Percentiles rank a stretch among this genome's conserved stretches.
phyloP scores from a whole-genome alignment of 2,797 vertebrate species.

The Pelobates cultripes region DNA sequence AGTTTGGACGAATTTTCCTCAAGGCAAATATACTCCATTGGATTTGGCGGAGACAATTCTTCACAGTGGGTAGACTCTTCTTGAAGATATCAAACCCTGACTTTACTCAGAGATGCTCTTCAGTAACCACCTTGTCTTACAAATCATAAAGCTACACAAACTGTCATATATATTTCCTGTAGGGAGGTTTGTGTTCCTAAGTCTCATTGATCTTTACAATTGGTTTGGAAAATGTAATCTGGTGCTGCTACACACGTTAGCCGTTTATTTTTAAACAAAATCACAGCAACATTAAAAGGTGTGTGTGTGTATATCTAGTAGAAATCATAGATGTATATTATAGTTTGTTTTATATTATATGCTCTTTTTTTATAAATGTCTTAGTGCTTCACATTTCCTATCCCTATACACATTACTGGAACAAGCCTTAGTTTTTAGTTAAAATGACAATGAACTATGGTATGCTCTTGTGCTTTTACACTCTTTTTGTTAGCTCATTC shows the following conservation, averaged over 20 bases:
- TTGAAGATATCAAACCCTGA: background rate
- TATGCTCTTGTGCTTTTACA: slow-evolving; percentile 18
- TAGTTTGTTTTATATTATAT: background rate
- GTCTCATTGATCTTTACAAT: background rate
- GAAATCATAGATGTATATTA: background rate
- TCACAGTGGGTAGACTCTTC: background rate
- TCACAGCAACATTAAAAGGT: background rate
- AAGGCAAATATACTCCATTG: background rate
- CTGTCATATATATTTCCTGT: background rate
- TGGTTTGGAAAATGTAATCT: background rate
- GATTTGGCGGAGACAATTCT: slow-evolving; percentile 6
- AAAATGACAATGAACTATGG: slow-evolving; percentile 7
- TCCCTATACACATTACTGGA: background rate
- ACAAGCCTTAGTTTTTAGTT: slow-evolving; percentile 6
- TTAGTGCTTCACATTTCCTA: background rate
- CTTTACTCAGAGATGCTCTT: background rate
- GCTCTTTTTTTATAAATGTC: background rate
- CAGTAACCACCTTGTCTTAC: background rate
- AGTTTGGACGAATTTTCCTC: background rate
- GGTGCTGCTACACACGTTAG: background rate
- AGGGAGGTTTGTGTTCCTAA: background rate
- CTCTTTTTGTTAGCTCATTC: background rate
- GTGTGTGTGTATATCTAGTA: background rate
- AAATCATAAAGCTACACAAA: background rate
- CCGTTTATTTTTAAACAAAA: slow-evolving; percentile 17